phyloP scores from a whole-genome alignment of 2,888 invertebrate genomes.

The Nebria brevicollis region DNA sequence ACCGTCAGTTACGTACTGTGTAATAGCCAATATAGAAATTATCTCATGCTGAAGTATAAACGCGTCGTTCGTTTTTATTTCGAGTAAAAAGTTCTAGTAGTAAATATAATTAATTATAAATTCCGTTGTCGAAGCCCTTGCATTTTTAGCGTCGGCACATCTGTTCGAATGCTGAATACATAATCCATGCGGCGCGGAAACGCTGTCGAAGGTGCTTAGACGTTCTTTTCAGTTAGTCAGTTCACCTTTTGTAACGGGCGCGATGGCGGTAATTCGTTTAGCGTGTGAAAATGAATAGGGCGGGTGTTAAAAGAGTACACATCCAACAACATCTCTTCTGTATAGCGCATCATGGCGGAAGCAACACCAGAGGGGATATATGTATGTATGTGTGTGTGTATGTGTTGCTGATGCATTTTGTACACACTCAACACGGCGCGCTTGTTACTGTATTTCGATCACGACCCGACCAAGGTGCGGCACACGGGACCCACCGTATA shows the following conservation, averaged over 20 bases:
- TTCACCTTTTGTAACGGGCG: constrained; percentile 31
- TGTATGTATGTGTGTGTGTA: background rate
- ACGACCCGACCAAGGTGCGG: constrained; percentile 39
- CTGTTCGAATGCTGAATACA: constrained; percentile 40
- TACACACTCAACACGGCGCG: background rate
- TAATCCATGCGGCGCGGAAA: constrained; percentile 25
- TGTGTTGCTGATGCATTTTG: constrained; percentile 31
- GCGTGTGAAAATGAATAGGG: constrained; percentile 43
- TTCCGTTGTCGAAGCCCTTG: constrained; percentile 62
- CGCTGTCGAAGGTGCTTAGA: constrained; percentile 28
- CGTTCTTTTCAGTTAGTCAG: background rate
- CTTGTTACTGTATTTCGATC: constrained; percentile 43
- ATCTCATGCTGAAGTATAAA: constrained; percentile 37
- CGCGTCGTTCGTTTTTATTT: constrained; percentile 26
- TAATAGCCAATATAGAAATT: constrained; percentile 20
- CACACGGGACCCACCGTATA: constrained; percentile 33
- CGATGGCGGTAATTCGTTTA: constrained; percentile 40
- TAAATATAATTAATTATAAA: constrained; percentile 64
- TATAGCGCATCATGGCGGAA: background rate
- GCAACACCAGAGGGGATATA: background rate
- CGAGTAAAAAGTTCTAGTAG: constrained; percentile 46
- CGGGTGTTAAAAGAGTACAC: constrained; percentile 44
- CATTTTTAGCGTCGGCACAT: constrained; percentile 57
- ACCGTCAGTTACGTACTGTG: background rate
- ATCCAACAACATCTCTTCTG: constrained; percentile 1